A percentile compares a stretch with the other conserved stretches of the same genome.
Evolutionary conservation across 2,888 invertebrate genomes (phyloP).

Genomic region (Seira ritae): DNA sequence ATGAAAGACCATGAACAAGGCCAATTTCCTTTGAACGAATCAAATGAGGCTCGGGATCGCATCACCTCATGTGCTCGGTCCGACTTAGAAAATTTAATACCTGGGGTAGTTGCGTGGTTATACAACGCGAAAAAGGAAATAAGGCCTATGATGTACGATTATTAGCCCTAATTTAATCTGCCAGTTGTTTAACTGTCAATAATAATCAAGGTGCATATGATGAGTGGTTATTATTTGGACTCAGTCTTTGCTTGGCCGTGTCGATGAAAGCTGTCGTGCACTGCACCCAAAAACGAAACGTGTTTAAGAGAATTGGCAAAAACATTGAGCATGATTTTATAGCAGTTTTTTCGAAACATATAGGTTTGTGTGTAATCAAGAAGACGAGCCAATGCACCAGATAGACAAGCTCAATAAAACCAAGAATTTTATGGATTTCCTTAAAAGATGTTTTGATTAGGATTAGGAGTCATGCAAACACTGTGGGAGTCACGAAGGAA

Average conservation of each 20-base stretch:
- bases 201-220: conserved; percentile 60
- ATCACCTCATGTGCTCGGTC: not conserved
- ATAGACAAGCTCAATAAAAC: too few species aligned
- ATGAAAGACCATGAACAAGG: conserved; percentile 13
- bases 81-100: not conserved
- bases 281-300: conserved; percentile 13
- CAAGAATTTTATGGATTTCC: not conserved
- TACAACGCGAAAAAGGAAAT: conserved; percentile 18
- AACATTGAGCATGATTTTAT: not conserved
- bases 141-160: not conserved
- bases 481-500: conserved; percentile 47
- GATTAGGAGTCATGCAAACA: conserved; percentile 38
- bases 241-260: too few species aligned
- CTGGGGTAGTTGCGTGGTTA: conserved; percentile 9
- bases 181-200: conserved; percentile 52
- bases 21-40: conserved; percentile 5
- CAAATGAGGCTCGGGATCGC: conserved; percentile 2
- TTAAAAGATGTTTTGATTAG: not conserved
- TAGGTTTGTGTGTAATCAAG: too few species aligned
- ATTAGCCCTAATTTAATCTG: conserved; percentile 39
- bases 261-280: not conserved
- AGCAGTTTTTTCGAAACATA: too few species aligned
- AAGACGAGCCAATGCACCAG: too few species aligned
- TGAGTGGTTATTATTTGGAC: too few species aligned
- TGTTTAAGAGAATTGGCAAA: not conserved